Percentiles rank a stretch among this genome's conserved stretches.
Evolutionary conservation across 1,140 invertebrate genomes (phyloP).

Genomic region (Paraescarpia echinospica): DNA sequence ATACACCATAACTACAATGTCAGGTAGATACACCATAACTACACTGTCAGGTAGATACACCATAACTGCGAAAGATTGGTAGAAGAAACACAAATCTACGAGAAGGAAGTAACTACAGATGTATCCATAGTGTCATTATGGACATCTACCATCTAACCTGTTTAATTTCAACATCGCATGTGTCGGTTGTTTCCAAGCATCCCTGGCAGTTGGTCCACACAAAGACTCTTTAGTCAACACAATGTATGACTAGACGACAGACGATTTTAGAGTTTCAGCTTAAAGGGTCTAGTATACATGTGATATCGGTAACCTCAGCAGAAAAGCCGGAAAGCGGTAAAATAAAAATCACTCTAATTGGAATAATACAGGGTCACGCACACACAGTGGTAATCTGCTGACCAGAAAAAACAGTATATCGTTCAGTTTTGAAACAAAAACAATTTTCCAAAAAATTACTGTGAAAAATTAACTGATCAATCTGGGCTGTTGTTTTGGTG

Average conservation of each 20-base stretch:
- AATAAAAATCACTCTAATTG: no score
- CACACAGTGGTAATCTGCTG: no score
- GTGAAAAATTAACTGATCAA: no score
- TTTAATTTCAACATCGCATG: not conserved
- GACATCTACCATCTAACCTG: not conserved
- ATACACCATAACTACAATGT: not conserved
- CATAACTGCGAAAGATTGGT: not conserved
- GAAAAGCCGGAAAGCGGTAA: no score
- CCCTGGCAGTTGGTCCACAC: not conserved
- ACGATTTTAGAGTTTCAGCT: not conserved
- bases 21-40: not conserved
- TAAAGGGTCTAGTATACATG: not conserved
- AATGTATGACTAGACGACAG: not conserved
- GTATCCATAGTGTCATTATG: not conserved
- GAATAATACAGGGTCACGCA: no score
- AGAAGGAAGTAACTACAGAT: not conserved
- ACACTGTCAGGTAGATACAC: not conserved
- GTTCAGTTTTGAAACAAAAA: no score
- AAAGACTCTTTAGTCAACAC: not conserved
- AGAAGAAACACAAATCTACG: not conserved
- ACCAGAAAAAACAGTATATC: no score
- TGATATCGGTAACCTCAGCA: no score
- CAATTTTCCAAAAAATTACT: no score
- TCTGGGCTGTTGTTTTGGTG: no score
- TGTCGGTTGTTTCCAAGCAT: not conserved